A percentile compares a stretch with the other conserved stretches of the same genome.
phyloP scores from a whole-genome alignment of 2,113 vertebrate genomes.

The Albula goreensis region DNA sequence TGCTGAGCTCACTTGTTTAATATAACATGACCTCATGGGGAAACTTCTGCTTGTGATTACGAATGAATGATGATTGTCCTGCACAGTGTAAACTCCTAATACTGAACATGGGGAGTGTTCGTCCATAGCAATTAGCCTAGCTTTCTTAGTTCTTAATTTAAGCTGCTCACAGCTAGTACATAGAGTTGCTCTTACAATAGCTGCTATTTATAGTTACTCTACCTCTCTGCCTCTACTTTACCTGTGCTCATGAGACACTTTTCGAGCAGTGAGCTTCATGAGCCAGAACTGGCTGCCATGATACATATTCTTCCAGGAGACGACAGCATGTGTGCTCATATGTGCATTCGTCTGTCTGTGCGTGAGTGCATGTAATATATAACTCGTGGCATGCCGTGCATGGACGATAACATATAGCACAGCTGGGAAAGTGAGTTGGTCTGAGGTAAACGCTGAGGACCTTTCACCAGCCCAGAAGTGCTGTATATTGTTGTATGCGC shows the following conservation, averaged over 20 bases:
- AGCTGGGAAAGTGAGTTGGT: not conserved
- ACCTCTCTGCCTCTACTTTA: not conserved
- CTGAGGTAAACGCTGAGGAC: not conserved
- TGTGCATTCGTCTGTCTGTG: not conserved
- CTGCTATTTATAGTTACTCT: not conserved
- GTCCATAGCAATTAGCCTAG: not conserved
- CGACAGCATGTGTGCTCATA: too few species aligned
- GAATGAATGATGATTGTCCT: not conserved
- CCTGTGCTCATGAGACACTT: not conserved
- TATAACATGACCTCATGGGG: slow-evolving; percentile 8
- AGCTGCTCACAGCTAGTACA: not conserved
- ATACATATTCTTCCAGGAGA: not conserved
- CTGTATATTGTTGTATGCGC: not conserved
- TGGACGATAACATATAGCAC: not conserved
- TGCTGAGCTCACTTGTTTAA: slow-evolving; percentile 14
- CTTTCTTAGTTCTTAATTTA: not conserved
- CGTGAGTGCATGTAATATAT: not conserved
- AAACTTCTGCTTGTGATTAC: not conserved
- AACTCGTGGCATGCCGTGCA: not conserved
- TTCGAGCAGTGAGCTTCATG: not conserved
- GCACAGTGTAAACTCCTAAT: not conserved
- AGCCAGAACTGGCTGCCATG: not conserved
- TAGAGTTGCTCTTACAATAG: not conserved
- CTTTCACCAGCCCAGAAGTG: not conserved
- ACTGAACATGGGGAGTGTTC: not conserved